Evolutionary conservation across 2,113 vertebrate species (phyloP).

Genomic region (Spheniscus mendiculus): DNA sequence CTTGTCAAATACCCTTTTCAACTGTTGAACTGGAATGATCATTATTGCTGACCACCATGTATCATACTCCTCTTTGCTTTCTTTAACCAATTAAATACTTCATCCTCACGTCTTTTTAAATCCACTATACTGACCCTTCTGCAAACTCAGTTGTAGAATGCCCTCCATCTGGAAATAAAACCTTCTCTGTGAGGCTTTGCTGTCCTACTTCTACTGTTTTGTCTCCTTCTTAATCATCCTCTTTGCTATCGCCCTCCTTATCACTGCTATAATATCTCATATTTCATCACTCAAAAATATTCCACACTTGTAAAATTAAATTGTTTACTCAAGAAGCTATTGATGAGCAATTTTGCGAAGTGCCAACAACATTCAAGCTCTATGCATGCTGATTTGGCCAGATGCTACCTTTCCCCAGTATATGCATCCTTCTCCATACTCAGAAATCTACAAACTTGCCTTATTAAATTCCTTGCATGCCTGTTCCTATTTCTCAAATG

Average conservation of each 20-base stretch:
- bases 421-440: not conserved
- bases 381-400: not conserved
- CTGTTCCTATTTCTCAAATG: not conserved
- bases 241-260: not conserved
- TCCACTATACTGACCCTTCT: not conserved
- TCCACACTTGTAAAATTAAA: not conserved
- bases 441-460: not conserved
- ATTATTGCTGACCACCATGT: not conserved
- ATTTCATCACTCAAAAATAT: not conserved
- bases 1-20: not conserved
- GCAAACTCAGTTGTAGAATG: not conserved
- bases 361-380: not conserved
- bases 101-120: not conserved
- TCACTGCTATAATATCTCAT: not conserved
- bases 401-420: not conserved
- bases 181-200: not conserved
- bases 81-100: not conserved
- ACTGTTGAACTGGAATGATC: not conserved
- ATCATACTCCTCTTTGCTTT: not conserved
- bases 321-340: not conserved
- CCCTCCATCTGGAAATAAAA: not conserved
- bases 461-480: not conserved
- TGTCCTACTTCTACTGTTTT: not conserved
- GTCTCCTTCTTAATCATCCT: not conserved
- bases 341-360: not conserved